Evolutionary conservation across 2,888 invertebrate species (phyloP), one percentile per base, ranked within the genome.

Genomic region (Tryphoninae sp.): DNA sequence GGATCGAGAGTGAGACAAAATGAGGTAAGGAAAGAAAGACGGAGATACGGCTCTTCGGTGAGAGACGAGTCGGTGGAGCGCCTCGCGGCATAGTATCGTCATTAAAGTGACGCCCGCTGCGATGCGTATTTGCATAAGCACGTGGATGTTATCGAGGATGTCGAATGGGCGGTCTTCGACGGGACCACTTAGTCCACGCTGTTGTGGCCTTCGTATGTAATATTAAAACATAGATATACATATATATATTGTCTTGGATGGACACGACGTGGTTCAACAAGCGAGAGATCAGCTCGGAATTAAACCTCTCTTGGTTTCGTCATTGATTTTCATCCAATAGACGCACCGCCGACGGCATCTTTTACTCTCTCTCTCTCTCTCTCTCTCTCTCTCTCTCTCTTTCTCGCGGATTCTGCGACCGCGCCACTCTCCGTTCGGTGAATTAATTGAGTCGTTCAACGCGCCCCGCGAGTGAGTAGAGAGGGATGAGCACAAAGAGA

Each of bases 31-130:
- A 55, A 55, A 55, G 55, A 23, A 73, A 59, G 55, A 33, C 33
- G 33, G 62, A 55, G 61, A 22, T 55, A 61, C 45, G 51, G 26
- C 13, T 68, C 40, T 62, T 51, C 45, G 11, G 59, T 51, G 62
- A 71, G 78, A 72, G 68, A 58, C 55, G 55, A 68, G 55, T 53
- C 59, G 40, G 73, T 61, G 69, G 82, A 84, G 83, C 82, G 82
- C 59, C 69, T 74, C 78, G 82, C 81, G 83, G 86, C 83, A 82
- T 55, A 71, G 33, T 71, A 71, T 85, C 85, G 84, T 88, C 89
- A 89, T 90, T 90, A 90, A 89, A 90, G 86, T 87, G 88, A 89
- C 88, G 87, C 90, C 90, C 88, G 90, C 90, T 90, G 90, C 83
- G 90, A 88, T 85, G 86, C 78, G 82, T 87, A 90, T 90, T 90